Percentiles rank a stretch among this genome's conserved stretches.
These are phyloP conservation scores for Noctua comes DNA, from an alignment of 2,888 invertebrate genomes.

Conservation along the genomic window DNA sequence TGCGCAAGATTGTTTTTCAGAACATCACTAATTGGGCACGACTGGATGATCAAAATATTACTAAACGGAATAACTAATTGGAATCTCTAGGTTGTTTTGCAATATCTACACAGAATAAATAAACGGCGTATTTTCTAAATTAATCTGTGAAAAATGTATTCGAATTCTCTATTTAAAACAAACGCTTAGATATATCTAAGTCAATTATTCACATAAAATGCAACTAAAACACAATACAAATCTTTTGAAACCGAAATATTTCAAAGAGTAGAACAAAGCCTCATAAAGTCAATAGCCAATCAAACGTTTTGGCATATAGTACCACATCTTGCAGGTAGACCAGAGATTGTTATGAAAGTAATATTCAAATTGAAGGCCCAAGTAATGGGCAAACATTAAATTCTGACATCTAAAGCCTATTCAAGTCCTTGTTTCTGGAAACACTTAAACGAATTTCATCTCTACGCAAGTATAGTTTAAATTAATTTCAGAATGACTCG, in stretches of 20 bases:
- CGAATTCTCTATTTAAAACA: not conserved
- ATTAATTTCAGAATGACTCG: not conserved
- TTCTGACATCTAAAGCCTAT: not conserved
- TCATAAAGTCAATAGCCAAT: constrained; percentile 41
- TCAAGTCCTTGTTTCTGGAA: not conserved
- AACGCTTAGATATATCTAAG: not conserved
- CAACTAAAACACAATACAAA: constrained; percentile 17
- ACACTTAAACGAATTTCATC: not conserved
- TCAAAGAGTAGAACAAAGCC: constrained; percentile 38
- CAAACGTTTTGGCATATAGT: constrained; percentile 36
- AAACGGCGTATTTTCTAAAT: not conserved
- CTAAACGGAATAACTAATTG: constrained; percentile 44
- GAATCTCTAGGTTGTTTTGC: constrained; percentile 25
- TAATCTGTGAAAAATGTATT: not conserved
- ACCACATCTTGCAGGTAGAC: constrained; percentile 8
- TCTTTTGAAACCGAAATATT: constrained; percentile 32
- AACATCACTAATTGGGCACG: constrained; percentile 44
- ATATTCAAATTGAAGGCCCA: constrained; percentile 10
- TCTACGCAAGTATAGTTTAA: no score
- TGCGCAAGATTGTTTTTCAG: constrained; percentile 35
- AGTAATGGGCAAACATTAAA: constrained; percentile 9
- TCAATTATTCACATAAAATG: constrained; percentile 1
- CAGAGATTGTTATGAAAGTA: constrained; percentile 25
- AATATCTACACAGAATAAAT: constrained; percentile 19
- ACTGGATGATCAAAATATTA: constrained; percentile 45